A percentile compares a stretch with the other conserved stretches of the same genome.
Conservation (phyloP, 2,113 vertebrate species). For the Vireo altiloquus region DNA sequence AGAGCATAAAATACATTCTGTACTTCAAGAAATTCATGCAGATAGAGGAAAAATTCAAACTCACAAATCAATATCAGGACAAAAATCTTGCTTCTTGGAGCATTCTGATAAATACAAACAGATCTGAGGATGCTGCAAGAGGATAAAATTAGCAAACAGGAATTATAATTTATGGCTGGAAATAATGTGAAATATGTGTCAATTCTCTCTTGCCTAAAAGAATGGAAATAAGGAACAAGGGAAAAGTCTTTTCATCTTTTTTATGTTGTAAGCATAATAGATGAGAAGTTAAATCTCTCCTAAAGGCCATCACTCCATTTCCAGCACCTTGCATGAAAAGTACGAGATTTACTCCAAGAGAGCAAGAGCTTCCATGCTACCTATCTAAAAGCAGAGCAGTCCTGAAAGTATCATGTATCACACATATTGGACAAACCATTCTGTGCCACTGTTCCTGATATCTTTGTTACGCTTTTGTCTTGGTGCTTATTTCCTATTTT, state of each 20-base stretch:
- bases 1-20: background rate
- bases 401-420: background rate
- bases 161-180: background rate
- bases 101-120: background rate
- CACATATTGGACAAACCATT: background rate
- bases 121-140: background rate
- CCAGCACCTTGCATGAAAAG: background rate
- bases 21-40: background rate
- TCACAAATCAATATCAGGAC: background rate
- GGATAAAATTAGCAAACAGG: background rate
- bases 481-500: background rate
- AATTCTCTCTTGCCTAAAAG: background rate
- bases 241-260: background rate
- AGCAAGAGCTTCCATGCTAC: background rate
- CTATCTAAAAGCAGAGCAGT: background rate
- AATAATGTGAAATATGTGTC: background rate
- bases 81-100: background rate
- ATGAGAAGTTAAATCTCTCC: background rate
- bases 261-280: background rate
- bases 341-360: background rate
- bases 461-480: background rate
- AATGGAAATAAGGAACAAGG: background rate
- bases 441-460: background rate
- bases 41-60: background rate
- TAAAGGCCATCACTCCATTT: background rate